Percentiles rank a stretch among this genome's conserved stretches.
Conservation (phyloP, 2,113 vertebrate species). For the Hippocampus zosterae region DNA sequence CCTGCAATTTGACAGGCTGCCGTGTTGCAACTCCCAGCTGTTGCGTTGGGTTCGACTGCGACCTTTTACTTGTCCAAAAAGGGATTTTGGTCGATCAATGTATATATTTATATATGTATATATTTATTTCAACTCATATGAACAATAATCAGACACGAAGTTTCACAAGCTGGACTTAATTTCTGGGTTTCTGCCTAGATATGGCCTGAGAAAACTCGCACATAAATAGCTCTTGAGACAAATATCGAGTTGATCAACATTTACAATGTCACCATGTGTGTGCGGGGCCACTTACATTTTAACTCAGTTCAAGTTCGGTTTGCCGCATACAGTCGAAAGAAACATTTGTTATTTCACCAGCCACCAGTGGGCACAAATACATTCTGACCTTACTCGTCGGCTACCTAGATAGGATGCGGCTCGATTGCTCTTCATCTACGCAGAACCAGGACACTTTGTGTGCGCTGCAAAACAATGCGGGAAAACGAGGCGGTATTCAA, state of each 20-base stretch:
- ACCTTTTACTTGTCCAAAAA: not conserved
- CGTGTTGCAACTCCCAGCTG: slow-evolving; percentile 19
- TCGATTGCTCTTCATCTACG: not conserved
- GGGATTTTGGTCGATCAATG: not conserved
- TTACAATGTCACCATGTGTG: too few relatives aligned
- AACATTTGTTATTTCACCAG: not conserved
- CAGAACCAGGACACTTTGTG: not conserved
- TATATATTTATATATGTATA: too few relatives aligned
- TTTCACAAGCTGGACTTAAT: too few relatives aligned
- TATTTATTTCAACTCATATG: too few relatives aligned
- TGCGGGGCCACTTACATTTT: too few relatives aligned
- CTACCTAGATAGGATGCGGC: not conserved
- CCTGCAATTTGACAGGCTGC: slow-evolving; percentile 13
- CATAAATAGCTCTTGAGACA: too few relatives aligned
- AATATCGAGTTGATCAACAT: too few relatives aligned
- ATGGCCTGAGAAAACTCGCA: too few relatives aligned
- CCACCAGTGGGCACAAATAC: not conserved
- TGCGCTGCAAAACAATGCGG: not conserved
- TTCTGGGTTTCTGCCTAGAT: too few relatives aligned
- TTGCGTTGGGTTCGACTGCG: not conserved
- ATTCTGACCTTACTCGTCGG: not conserved
- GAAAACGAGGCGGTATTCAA: not conserved
- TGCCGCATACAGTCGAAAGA: not conserved
- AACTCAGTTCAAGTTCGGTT: too few relatives aligned
- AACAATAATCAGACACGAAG: too few relatives aligned